Conservation (phyloP, 2,888 invertebrate genomes). For the Parthenolecanium corni region DNA sequence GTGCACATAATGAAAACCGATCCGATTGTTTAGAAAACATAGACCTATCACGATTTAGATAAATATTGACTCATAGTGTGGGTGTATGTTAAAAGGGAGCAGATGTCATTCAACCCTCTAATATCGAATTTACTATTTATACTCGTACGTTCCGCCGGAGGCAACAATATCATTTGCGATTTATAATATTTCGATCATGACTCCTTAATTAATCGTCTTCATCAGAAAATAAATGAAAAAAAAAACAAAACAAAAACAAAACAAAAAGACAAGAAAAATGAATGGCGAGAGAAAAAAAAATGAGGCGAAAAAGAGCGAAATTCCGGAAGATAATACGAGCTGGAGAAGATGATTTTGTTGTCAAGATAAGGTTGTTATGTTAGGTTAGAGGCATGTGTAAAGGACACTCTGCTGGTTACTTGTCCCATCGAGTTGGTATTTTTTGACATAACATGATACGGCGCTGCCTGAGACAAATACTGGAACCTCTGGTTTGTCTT, state of each 20-base stretch:
- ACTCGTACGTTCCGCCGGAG: no score
- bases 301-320: constrained; percentile 1
- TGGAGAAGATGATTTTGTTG: constrained; percentile 12
- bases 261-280: background rate
- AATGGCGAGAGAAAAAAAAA: background rate
- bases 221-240: no score
- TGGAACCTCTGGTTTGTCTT: constrained; percentile 13
- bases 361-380: constrained; percentile 19
- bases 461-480: constrained; percentile 23
- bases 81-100: background rate
- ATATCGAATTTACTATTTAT: background rate
- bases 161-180: no score
- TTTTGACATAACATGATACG: constrained; percentile 28
- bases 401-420: constrained; percentile 2
- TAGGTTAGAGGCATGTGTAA: background rate
- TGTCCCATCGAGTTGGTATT: constrained; percentile 26
- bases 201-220: no score
- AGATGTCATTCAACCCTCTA: constrained; percentile 1
- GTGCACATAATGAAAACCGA: constrained; percentile 4
- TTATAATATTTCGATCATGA: no score
- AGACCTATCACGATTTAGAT: constrained; percentile 6
- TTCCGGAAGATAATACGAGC: constrained; percentile 17
- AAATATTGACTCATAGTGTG: constrained; percentile 6
- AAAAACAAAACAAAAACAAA: background rate
- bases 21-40: constrained; percentile 13